Evolutionary conservation across 2,113 vertebrate species (phyloP), one percentile per base, ranked within the genome.

Genomic region (Oryzias curvinotus): DNA sequence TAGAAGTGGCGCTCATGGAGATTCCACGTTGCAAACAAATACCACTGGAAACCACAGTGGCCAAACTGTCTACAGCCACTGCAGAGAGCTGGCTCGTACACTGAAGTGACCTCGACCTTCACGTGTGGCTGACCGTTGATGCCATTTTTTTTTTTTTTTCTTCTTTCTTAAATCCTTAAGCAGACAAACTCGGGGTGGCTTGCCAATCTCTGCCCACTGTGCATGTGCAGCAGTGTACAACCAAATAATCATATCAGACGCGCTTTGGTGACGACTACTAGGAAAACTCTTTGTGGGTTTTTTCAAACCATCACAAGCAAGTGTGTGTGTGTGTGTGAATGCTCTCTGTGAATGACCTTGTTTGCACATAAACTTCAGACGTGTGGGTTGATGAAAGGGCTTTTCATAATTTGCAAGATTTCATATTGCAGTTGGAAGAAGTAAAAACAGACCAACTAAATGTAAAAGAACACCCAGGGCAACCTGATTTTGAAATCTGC

Each of bases 371-470:
- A 92, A 91, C 91, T 92, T 91, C 91, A 92, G 89, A 92, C 90
- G 92, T 94, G 87, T 90, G 87, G 89, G 89, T 84, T 88, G 68
- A 77, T 93, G 91, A 93, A 97, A 97, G 95, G 96, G 95, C 95
- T 98, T 92, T 94, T 94, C 93, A 91, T 90, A 92, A 87, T 91
- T 91, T 46, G 25, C 82, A 82, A 65, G 81, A 70, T 73, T 88
- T 94, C 92, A 92, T 91, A 93, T 87, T 91, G 89, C 76, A 83
- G 88, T 80, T 91, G 84, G 8, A 36, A 36, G 8, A 36, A 12
- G 10, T 36, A 88, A 82, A 91, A 92, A 86, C 83, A 82, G 84
- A 92, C 87, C 87, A 85, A 83, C 87, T 86, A 91, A 88, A 90
- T 87, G 87, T 87, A 87, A 85, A 88, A 72, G 92, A 94, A 83